Evolutionary conservation across 1,140 invertebrate species (phyloP), one percentile per base, ranked within the genome.

Genomic region (Wasmannia auropunctata): DNA sequence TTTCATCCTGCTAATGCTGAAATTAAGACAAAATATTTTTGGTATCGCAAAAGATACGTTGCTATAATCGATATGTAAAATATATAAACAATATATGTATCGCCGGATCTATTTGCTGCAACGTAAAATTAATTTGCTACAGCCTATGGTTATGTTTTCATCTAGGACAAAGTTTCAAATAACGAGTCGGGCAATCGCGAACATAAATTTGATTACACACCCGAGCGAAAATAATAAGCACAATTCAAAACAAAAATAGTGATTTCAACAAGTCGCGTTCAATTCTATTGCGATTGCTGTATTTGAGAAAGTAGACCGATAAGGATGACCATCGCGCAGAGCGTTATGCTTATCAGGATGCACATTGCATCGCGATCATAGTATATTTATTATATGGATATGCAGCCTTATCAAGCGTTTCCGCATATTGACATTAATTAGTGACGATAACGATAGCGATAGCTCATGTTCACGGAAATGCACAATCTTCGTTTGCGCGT

Each of bases 351-450:
- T 74, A 70, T 72, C 65, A 74, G 25, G 67, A 74, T 80, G n/a
- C 22, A 28, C 7, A 19, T 37, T 79, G n/a, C 40, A 65, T 85
- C 85, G 74, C 60, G 56, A 81, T 83, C 49, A 51, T 54, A 51
- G 49, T 74, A 65, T 56, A 75, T 60, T 84, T 58, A 85, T 67
- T 81, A 46, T 43, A 60, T 16, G 46, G 69, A 72, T 60, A 90
- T 79, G 87, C 62, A 7, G 81, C 34, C 5, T 86, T 89, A 86
- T 91, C 87, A 80, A 3, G 19, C 34, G 19, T 49, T 86, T 62
- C 25, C n/a, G 28, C 34, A 31, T 87, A 89, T 89, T 79, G 67
- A 67, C 72, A 67, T 87, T 88, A 91, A 89, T 91, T 91, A 89
- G 74, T 54, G 87, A 90, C 85, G 86, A 91, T 56, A 22, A 65